Conservation (phyloP, 2,797 vertebrate genomes). For the Alauda arvensis region DNA sequence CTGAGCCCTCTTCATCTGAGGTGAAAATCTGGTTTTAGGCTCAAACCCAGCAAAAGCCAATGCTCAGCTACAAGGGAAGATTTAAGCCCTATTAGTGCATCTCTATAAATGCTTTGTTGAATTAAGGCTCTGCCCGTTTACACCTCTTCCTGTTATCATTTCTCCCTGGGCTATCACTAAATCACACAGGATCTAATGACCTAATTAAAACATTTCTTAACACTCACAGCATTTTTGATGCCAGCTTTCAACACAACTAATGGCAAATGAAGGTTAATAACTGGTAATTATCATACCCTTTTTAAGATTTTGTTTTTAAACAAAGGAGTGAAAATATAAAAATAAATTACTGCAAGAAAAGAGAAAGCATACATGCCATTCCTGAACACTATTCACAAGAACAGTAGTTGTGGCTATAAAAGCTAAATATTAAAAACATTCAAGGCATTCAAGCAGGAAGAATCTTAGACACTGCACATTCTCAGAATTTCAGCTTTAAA, state of each 20-base stretch:
- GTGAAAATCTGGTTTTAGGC: neutral
- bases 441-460: neutral
- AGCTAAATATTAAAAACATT: neutral
- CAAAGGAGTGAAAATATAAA: constrained; percentile 12
- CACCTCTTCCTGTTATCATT: neutral
- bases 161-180: constrained; percentile 18
- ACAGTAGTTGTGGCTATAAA: neutral
- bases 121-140: constrained; percentile 1
- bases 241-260: constrained; percentile 22
- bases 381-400: neutral
- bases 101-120: neutral
- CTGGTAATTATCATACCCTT: constrained; percentile 10
- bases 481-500: neutral
- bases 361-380: neutral
- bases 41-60: neutral
- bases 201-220: constrained; percentile 44
- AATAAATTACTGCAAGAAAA: constrained; percentile 16
- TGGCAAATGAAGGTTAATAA: constrained; percentile 41
- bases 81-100: neutral
- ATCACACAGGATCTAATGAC: constrained; percentile 30
- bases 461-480: neutral
- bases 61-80: neutral
- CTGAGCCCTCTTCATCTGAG: neutral
- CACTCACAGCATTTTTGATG: neutral
- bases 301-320: constrained; percentile 22